These are phyloP conservation scores for Pachycephala philippinensis DNA, from an alignment of 2,113 vertebrate species.

Conservation along the genomic window DNA sequence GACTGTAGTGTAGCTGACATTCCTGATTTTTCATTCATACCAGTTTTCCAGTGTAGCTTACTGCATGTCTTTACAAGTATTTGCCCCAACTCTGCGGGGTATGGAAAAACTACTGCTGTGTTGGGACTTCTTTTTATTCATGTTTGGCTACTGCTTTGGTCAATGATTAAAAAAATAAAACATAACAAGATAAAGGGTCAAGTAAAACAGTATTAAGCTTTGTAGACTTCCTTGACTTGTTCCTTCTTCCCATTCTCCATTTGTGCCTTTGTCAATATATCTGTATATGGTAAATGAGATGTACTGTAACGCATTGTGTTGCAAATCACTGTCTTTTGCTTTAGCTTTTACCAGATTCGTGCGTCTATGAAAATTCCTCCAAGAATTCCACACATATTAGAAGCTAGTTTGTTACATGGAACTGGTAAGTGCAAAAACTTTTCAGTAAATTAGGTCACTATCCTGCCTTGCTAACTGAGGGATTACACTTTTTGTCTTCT, in stretches of 20 bases:
- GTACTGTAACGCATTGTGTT: background rate
- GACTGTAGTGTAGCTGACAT: background rate
- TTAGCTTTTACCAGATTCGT: conserved; percentile 97
- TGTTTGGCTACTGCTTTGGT: background rate
- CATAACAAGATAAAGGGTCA: background rate
- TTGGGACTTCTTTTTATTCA: background rate
- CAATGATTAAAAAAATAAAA: background rate
- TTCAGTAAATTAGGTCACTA: background rate
- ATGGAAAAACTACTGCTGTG: background rate
- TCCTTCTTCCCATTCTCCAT: background rate
- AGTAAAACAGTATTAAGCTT: background rate
- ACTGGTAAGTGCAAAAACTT: conserved; percentile 77
- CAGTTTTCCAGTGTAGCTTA: background rate
- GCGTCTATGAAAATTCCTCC: conserved; percentile 90
- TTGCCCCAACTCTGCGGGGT: rapidly evolving
- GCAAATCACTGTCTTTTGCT: conserved; percentile 47
- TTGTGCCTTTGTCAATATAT: background rate
- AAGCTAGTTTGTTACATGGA: conserved; percentile 88
- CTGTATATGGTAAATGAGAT: background rate
- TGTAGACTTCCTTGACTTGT: background rate
- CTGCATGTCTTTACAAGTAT: background rate
- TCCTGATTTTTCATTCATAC: background rate
- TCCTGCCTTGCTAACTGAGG: background rate
- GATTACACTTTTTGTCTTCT: background rate
- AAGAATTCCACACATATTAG: conserved; percentile 91